These are phyloP conservation scores for Scaptomyza tumidula DNA, from an alignment of 2,888 invertebrate species.

Conservation along the genomic window DNA sequence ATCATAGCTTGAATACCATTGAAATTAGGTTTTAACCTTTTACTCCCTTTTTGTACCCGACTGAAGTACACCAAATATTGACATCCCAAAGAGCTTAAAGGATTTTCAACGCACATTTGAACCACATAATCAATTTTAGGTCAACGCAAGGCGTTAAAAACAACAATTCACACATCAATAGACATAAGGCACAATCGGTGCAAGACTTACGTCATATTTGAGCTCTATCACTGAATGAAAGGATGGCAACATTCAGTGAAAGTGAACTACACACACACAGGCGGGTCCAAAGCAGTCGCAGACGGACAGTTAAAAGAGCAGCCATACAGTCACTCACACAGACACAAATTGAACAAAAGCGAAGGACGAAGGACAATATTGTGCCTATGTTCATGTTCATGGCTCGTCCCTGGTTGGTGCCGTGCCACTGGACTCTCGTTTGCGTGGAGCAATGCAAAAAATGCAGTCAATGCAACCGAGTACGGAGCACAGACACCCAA, in stretches of 20 bases:
- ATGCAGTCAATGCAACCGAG: slow-evolving; percentile 27
- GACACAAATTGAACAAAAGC: slow-evolving; percentile 7
- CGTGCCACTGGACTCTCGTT: slow-evolving; percentile 1
- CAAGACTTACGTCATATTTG: slow-evolving; percentile 43
- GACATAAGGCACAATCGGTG: not conserved
- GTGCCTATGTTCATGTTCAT: slow-evolving; percentile 20
- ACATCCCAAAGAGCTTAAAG: no score
- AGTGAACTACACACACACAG: slow-evolving; percentile 32
- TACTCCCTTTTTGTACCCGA: no score
- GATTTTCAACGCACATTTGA: not conserved
- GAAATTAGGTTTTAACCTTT: no score
- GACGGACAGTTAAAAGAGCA: slow-evolving; percentile 15
- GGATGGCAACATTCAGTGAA: slow-evolving; percentile 51
- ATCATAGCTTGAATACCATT: no score
- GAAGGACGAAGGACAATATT: slow-evolving; percentile 38
- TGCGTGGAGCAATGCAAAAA: slow-evolving; percentile 48
- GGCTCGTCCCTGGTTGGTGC: slow-evolving; percentile 2
- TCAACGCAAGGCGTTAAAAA: slow-evolving; percentile 5
- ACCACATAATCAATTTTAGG: slow-evolving; percentile 9
- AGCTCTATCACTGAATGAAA: slow-evolving; percentile 44
- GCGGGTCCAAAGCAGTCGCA: slow-evolving; percentile 7
- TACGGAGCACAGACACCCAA: not conserved
- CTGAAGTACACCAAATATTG: no score
- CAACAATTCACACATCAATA: slow-evolving; percentile 2
- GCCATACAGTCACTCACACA: slow-evolving; percentile 7